These are phyloP conservation scores for Catamblyrhynchus diadema DNA, from an alignment of 2,797 vertebrate genomes.

Conservation along the genomic window DNA sequence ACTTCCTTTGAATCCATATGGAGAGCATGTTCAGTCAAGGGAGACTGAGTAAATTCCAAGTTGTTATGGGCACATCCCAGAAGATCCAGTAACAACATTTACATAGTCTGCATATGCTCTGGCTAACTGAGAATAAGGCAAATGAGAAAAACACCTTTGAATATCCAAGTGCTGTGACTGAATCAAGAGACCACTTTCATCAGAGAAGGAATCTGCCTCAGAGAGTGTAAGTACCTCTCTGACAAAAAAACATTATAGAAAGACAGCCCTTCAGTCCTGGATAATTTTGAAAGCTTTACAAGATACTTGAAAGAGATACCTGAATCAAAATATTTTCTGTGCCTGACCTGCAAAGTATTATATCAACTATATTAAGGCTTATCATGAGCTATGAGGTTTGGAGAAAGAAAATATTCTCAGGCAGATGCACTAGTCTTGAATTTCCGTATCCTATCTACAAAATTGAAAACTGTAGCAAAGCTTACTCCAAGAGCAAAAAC, in stretches of 20 bases:
- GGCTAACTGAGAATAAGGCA: background rate
- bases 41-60: background rate
- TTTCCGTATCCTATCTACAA: background rate
- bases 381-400: background rate
- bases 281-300: background rate
- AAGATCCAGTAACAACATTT: conserved; percentile 29
- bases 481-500: background rate
- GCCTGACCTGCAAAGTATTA: background rate
- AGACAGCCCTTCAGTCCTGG: background rate
- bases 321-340: background rate
- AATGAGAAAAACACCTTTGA: conserved; percentile 20
- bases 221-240: background rate
- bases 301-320: background rate
- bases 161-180: background rate
- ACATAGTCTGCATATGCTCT: background rate
- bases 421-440: background rate
- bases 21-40: background rate
- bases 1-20: background rate
- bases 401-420: background rate
- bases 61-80: background rate
- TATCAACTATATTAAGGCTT: background rate
- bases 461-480: background rate
- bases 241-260: background rate
- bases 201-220: background rate
- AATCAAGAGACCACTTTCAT: background rate